Evolutionary conservation across 1,140 invertebrate genomes (phyloP).

Genomic region (Caerostris extrusa): DNA sequence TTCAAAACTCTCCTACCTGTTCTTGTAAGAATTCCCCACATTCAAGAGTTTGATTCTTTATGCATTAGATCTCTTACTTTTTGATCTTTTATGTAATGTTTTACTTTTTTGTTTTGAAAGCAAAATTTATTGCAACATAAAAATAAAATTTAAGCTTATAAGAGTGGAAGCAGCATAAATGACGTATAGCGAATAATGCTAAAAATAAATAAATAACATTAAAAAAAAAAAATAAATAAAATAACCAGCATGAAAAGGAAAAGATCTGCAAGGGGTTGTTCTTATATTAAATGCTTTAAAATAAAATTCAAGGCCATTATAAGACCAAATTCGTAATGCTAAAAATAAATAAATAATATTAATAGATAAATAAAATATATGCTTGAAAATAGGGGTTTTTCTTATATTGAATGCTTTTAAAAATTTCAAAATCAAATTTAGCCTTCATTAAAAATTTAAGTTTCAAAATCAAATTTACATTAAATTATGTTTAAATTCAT

Average conservation of each 20-base stretch:
- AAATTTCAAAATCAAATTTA: too few relatives aligned
- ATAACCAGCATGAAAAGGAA: too few relatives aligned
- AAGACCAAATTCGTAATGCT: not conserved
- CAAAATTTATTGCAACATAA: slow-evolving; percentile 27
- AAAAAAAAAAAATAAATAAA: not conserved
- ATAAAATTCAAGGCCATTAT: too few relatives aligned
- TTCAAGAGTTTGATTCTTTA: not conserved
- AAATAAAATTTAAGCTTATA: slow-evolving; percentile 36
- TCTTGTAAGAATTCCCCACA: not conserved
- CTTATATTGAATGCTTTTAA: not conserved
- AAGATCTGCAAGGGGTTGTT: not conserved
- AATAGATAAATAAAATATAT: not conserved
- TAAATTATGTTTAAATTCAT: too few relatives aligned
- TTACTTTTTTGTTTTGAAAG: not conserved
- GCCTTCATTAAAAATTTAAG: too few relatives aligned
- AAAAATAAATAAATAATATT: not conserved
- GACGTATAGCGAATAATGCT: not conserved
- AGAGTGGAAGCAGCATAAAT: slow-evolving; percentile 5
- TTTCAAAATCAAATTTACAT: too few relatives aligned
- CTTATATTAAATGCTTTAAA: not conserved
- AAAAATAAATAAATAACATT: not conserved
- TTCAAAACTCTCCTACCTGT: not conserved
- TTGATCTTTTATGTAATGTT: slow-evolving; percentile 39
- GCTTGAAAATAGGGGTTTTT: not conserved
- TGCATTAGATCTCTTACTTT: not conserved